Evolutionary conservation across 2,113 vertebrate genomes (phyloP).

Genomic region (Nesoenas mayeri): DNA sequence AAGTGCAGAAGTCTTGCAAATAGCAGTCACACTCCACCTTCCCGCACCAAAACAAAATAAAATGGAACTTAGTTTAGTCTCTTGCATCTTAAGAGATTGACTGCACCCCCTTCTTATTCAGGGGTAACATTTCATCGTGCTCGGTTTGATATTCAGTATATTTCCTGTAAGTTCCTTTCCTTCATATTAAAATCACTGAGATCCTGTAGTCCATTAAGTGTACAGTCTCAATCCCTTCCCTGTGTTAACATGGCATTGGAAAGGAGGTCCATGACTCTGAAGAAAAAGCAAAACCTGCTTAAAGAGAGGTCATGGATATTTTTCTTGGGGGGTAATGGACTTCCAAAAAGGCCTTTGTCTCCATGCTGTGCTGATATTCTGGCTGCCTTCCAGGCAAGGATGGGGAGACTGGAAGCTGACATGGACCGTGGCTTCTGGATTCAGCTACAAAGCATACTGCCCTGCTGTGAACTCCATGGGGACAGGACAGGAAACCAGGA

Average conservation of each 20-base stretch:
- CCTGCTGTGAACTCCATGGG: conserved; percentile 1
- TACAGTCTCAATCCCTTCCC: neutral
- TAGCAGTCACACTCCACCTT: neutral
- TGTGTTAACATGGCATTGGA: neutral
- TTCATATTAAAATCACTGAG: neutral
- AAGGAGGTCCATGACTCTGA: neutral
- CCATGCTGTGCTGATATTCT: conserved; percentile 24
- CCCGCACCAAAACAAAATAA: neutral
- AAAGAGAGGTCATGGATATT: conserved; percentile 46
- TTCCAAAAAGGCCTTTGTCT: conserved; percentile 64
- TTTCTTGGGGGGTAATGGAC: conserved; percentile 52
- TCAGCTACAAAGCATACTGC: conserved; percentile 38
- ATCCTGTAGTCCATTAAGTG: neutral
- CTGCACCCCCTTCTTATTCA: neutral
- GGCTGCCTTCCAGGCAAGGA: conserved; percentile 66
- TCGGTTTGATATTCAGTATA: neutral
- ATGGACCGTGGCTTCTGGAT: conserved; percentile 44
- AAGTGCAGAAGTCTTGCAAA: neutral
- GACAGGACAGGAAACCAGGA: conserved; percentile 45
- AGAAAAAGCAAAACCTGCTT: conserved; percentile 21
- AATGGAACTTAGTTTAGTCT: neutral
- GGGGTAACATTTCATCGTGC: neutral
- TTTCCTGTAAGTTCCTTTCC: neutral
- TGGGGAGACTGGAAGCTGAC: conserved; percentile 28
- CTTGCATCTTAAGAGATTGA: neutral